phyloP scores from a whole-genome alignment of 2,888 invertebrate genomes.

The Cryptosula pallasiana region DNA sequence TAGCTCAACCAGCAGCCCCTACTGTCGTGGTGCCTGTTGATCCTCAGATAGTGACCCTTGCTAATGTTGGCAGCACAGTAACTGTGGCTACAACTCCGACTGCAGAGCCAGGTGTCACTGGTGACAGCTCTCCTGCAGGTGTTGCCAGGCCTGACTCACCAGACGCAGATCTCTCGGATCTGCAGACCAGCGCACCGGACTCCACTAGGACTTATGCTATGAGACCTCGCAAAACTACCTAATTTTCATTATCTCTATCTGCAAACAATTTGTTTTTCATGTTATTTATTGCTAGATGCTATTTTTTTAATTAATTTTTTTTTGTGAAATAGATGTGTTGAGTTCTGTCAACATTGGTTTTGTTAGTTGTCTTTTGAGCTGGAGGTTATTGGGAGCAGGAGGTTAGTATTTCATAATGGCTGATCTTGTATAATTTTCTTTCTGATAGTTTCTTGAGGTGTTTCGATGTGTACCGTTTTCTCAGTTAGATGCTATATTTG shows the following conservation, averaged over 20 bases:
- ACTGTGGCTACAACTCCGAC: conserved; percentile 17
- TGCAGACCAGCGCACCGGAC: not conserved
- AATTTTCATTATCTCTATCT: not conserved
- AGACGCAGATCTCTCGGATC: not conserved
- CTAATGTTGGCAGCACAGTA: conserved; percentile 6
- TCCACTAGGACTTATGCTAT: conserved; percentile 11
- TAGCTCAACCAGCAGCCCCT: not conserved
- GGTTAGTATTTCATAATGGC: too few species aligned
- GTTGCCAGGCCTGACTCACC: not conserved
- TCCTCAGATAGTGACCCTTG: not conserved
- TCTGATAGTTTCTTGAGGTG: too few species aligned
- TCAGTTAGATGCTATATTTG: too few species aligned
- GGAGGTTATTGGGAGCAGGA: too few species aligned
- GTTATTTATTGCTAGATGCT: not conserved
- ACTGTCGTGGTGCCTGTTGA: not conserved
- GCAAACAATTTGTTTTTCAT: not conserved
- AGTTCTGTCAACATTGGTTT: too few species aligned
- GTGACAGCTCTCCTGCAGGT: not conserved
- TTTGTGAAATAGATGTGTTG: too few species aligned
- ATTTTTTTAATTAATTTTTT: conserved; percentile 9
- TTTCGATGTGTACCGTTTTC: too few species aligned
- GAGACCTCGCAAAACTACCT: conserved; percentile 11
- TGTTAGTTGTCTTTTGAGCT: too few species aligned
- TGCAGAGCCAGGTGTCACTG: not conserved
- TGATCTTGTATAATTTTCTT: too few species aligned